A percentile compares a stretch with the other conserved stretches of the same genome.
phyloP scores from a whole-genome alignment of 2,888 invertebrate genomes.

The Ophion slaviceki region DNA sequence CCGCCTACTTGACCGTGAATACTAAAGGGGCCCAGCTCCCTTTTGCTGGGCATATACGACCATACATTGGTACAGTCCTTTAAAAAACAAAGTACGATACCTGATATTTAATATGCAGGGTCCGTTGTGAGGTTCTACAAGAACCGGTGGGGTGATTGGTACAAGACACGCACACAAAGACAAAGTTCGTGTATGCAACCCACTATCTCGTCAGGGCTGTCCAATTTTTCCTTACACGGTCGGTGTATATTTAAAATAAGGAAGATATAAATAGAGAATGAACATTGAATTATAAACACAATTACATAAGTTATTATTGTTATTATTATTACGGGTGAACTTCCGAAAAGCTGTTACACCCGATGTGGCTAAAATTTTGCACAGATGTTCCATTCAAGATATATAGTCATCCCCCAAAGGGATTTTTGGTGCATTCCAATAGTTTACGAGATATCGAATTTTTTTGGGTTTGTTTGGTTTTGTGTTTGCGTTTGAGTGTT shows the following conservation, averaged over 20 bases:
- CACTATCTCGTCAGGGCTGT: slow-evolving; percentile 55
- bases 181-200: slow-evolving; percentile 21
- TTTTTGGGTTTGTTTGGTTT: too few relatives aligned
- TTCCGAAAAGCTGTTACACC: too few relatives aligned
- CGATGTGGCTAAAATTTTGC: too few relatives aligned
- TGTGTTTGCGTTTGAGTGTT: too few relatives aligned
- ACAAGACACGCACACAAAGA: slow-evolving; percentile 49
- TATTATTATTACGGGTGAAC: too few relatives aligned
- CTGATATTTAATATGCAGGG: slow-evolving; percentile 47
- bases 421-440: too few relatives aligned
- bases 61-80: slow-evolving; percentile 50
- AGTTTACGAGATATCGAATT: too few relatives aligned
- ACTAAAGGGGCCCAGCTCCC: slow-evolving; percentile 40
- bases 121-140: slow-evolving; percentile 27
- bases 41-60: slow-evolving; percentile 33
- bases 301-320: neutral
- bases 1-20: slow-evolving; percentile 66
- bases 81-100: slow-evolving; percentile 28
- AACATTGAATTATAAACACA: neutral
- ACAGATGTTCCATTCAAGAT: too few relatives aligned
- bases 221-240: slow-evolving; percentile 24
- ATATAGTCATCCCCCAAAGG: too few relatives aligned
- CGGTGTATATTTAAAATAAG: neutral
- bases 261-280: neutral
- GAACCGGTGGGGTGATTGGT: slow-evolving; percentile 34